These are phyloP conservation scores for Cyprinodon variegatus DNA, from an alignment of 2,113 vertebrate genomes.

Conservation along the genomic window DNA sequence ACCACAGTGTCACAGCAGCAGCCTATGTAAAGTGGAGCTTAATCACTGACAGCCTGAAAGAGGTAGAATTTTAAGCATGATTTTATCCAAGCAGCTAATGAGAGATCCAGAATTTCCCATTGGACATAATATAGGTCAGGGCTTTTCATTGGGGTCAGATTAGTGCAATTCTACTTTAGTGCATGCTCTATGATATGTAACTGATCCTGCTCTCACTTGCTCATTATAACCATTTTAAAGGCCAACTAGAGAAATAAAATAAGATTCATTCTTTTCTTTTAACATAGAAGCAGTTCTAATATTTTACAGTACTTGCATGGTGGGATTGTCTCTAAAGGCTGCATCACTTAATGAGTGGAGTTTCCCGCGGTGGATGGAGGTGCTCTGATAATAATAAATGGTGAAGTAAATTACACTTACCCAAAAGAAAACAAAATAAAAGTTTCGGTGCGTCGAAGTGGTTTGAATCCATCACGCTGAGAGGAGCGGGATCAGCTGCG, in stretches of 20 bases:
- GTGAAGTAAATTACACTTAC: constrained; percentile 56
- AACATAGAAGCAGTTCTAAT: no score
- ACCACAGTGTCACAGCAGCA: background rate
- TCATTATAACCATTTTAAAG: background rate
- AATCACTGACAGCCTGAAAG: background rate
- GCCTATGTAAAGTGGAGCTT: background rate
- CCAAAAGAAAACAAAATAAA: constrained; percentile 70
- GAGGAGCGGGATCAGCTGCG: constrained; percentile 56
- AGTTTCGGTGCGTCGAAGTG: constrained; percentile 67
- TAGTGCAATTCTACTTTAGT: background rate
- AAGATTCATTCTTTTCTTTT: background rate
- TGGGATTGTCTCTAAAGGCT: background rate
- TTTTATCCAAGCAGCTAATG: constrained; percentile 52
- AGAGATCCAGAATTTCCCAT: constrained; percentile 45
- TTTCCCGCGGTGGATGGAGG: no score
- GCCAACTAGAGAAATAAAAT: background rate
- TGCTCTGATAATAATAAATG: background rate
- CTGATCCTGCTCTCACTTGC: constrained; percentile 15
- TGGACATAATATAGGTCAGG: constrained; percentile 63
- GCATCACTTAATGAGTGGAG: background rate
- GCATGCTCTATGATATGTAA: constrained; percentile 11
- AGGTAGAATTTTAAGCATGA: constrained; percentile 55
- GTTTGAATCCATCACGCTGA: constrained; percentile 74
- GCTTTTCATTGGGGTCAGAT: constrained; percentile 39
- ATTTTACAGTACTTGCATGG: no score